Conservation (phyloP, 2,797 vertebrate genomes). For the Sebastes baramenuke region DNA sequence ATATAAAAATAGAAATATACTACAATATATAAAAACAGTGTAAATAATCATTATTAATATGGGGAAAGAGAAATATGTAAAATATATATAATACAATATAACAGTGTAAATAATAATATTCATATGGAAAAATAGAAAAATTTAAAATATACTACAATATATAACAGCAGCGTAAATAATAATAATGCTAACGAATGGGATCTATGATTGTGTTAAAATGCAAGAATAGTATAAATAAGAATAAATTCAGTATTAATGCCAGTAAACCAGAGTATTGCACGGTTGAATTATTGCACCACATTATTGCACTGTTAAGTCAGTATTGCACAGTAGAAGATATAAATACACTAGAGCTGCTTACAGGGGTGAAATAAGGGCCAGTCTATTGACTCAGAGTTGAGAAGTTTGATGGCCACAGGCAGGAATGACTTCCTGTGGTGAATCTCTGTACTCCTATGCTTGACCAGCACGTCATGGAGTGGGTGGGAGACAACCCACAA, state of each 20-base stretch:
- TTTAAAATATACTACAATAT: background rate
- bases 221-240: background rate
- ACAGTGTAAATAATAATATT: too few species aligned
- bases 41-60: too few species aligned
- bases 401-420: too few species aligned
- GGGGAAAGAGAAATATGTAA: background rate
- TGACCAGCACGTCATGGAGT: background rate
- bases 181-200: rapidly evolving
- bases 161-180: background rate
- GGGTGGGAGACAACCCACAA: background rate
- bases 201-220: background rate
- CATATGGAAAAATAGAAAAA: background rate
- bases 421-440: background rate
- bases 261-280: background rate
- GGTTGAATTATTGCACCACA: background rate
- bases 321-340: background rate
- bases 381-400: too few species aligned
- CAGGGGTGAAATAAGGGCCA: too few species aligned
- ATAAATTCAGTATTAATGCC: background rate
- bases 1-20: too few species aligned
- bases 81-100: too few species aligned
- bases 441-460: background rate
- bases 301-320: background rate
- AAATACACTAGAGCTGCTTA: rapidly evolving
- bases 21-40: too few species aligned